A percentile compares a stretch with the other conserved stretches of the same genome.
Evolutionary conservation across 1,140 invertebrate genomes (phyloP).

Genomic region (Tyrophagus putrescentiae): DNA sequence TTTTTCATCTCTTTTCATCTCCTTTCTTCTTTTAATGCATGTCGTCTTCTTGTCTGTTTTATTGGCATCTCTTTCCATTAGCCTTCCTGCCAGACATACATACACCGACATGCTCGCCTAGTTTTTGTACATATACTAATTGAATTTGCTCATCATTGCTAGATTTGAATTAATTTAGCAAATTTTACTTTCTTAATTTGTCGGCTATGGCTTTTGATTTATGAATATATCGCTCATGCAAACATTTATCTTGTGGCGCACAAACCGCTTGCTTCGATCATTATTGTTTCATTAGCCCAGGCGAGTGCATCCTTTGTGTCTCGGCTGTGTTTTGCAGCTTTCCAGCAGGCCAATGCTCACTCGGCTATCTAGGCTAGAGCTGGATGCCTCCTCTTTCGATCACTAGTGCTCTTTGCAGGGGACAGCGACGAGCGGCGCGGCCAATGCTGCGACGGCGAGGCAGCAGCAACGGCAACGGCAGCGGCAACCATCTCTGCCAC

Average conservation of each 20-base stretch:
- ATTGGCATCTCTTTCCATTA: too few relatives aligned
- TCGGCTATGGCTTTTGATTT: neutral
- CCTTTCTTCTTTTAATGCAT: neutral
- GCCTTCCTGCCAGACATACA: too few relatives aligned
- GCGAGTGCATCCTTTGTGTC: neutral
- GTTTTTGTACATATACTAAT: neutral
- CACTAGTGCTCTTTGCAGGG: too few relatives aligned
- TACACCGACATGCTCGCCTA: too few relatives aligned
- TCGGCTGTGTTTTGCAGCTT: neutral
- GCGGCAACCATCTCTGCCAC: too few relatives aligned
- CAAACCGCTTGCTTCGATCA: conserved; percentile 7
- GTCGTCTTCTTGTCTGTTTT: too few relatives aligned
- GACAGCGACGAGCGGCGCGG: too few relatives aligned
- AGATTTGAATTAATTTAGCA: conserved; percentile 11
- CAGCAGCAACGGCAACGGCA: too few relatives aligned
- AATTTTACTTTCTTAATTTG: conserved; percentile 13
- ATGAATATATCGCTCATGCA: neutral
- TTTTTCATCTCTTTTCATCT: neutral
- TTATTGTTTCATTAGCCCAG: conserved; percentile 10
- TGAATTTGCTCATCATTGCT: neutral
- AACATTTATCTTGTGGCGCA: conserved; percentile 7
- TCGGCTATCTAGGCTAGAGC: too few relatives aligned
- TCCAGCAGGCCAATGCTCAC: too few relatives aligned
- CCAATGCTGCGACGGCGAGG: too few relatives aligned
- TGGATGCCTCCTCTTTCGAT: too few relatives aligned